A percentile compares a stretch with the other conserved stretches of the same genome.
phyloP scores from a whole-genome alignment of 2,888 invertebrate species.

The Parnassius orleans region DNA sequence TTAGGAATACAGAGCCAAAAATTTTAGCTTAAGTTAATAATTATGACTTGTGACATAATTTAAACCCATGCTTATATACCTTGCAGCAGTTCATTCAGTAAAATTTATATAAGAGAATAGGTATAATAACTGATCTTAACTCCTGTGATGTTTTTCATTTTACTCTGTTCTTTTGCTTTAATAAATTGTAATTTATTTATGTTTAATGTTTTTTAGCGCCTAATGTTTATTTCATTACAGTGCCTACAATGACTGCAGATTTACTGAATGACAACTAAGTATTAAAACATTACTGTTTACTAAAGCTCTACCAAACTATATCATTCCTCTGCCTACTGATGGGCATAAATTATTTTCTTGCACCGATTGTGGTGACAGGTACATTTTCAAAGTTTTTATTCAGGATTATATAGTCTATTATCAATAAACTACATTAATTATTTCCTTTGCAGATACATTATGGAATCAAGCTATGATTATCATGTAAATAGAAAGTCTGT shows the following conservation, averaged over 20 bases:
- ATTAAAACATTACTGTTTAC: conserved; percentile 68
- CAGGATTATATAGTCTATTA: too few species aligned
- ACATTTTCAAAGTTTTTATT: conserved; percentile 38
- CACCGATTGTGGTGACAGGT: conserved; percentile 80
- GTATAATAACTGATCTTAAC: too few species aligned
- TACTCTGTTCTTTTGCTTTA: too few species aligned
- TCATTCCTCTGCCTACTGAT: conserved; percentile 47
- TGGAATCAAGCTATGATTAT: conserved; percentile 60
- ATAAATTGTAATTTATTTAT: too few species aligned
- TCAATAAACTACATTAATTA: not conserved
- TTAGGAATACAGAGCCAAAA: too few species aligned
- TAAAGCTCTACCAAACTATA: conserved; percentile 61
- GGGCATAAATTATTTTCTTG: conserved; percentile 73
- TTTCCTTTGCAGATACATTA: conserved; percentile 61
- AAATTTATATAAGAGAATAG: too few species aligned
- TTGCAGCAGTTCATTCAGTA: too few species aligned
- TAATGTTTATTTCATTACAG: conserved; percentile 9
- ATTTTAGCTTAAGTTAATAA: too few species aligned
- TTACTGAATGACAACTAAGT: conserved; percentile 48
- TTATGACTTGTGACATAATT: too few species aligned
- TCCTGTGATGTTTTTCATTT: too few species aligned
- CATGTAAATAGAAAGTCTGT: conserved; percentile 69
- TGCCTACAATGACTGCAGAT: conserved; percentile 38
- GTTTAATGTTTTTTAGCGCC: too few species aligned
- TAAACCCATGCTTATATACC: too few species aligned